Percentiles rank a stretch among this genome's conserved stretches.
phyloP scores from a whole-genome alignment of 2,797 vertebrate species.

The Artibeus lituratus region DNA sequence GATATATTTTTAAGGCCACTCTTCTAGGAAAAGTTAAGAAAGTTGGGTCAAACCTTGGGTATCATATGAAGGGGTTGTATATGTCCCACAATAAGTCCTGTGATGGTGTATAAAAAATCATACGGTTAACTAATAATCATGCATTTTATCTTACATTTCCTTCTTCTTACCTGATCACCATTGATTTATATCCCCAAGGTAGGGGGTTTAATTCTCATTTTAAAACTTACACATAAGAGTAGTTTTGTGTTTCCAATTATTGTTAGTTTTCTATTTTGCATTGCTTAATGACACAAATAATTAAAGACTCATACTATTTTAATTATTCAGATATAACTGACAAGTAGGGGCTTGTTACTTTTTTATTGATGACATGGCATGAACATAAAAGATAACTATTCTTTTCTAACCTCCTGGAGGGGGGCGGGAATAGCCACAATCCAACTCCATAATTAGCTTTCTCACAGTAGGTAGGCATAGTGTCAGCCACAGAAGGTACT shows the following conservation, averaged over 20 bases:
- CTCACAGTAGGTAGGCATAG: not conserved
- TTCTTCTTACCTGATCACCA: not conserved
- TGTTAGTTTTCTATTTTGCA: not conserved
- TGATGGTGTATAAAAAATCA: not conserved
- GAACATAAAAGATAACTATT: not conserved
- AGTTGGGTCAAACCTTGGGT: not conserved
- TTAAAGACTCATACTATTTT: not conserved
- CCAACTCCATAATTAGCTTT: not conserved
- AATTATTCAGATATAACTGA: not conserved
- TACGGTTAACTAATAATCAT: not conserved
- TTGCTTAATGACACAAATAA: not conserved
- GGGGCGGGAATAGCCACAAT: not conserved
- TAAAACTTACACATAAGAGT: not conserved
- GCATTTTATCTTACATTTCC: not conserved
- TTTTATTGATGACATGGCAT: not conserved
- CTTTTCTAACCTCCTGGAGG: not conserved
- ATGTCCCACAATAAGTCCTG: not conserved
- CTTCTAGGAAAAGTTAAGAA: not conserved
- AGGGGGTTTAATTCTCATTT: not conserved
- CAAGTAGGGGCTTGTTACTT: not conserved
- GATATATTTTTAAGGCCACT: not conserved
- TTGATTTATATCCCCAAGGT: not conserved
- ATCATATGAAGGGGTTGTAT: not conserved
- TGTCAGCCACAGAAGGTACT: not conserved
- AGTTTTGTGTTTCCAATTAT: not conserved